Evolutionary conservation across 2,113 vertebrate genomes (phyloP).

Genomic region (Hylia prasina): DNA sequence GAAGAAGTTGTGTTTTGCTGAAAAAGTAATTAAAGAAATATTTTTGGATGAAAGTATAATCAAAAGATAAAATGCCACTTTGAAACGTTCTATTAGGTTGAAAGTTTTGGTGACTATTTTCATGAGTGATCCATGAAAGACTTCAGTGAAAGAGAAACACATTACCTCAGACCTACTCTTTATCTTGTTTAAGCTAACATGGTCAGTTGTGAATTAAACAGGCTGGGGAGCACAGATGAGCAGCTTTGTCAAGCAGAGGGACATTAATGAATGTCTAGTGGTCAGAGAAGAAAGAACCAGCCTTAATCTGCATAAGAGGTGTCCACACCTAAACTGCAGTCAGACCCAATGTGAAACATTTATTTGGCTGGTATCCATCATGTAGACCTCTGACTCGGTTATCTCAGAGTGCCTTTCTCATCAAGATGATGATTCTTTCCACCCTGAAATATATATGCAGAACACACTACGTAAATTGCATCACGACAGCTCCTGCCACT

Average conservation of each 20-base stretch:
- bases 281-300: background rate
- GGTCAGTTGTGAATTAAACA: background rate
- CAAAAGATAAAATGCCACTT: background rate
- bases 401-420: background rate
- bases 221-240: background rate
- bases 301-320: background rate
- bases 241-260: fast-evolving
- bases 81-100: background rate
- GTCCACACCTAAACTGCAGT: background rate
- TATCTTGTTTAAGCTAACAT: background rate
- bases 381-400: background rate
- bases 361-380: background rate
- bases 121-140: fast-evolving
- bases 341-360: background rate
- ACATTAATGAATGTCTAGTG: background rate
- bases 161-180: background rate
- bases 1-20: background rate
- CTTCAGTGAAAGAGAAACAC: background rate
- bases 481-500: background rate
- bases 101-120: background rate
- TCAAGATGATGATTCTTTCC: background rate
- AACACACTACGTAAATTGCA: background rate
- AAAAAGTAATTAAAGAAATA: background rate
- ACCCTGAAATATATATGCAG: background rate
- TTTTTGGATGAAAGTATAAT: background rate